Evolutionary conservation across 2,888 invertebrate genomes (phyloP).

Genomic region (Pilophorus perplexus): DNA sequence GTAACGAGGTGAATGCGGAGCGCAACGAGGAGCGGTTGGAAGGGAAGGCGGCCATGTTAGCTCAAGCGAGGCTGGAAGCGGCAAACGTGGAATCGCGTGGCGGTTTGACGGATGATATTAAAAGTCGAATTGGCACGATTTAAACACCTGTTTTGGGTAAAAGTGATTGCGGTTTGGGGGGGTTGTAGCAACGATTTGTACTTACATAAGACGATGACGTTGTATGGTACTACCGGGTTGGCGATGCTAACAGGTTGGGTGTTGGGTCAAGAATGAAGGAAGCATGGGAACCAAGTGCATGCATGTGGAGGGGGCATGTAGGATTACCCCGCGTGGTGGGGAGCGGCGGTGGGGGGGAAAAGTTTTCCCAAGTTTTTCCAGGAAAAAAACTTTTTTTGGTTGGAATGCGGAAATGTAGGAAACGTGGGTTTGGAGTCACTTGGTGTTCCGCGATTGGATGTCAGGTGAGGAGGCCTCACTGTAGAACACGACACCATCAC

Average conservation of each 20-base stretch:
- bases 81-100: too few species aligned
- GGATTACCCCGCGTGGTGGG: background rate
- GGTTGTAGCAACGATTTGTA: too few species aligned
- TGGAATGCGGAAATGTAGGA: too few species aligned
- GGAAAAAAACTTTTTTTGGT: background rate
- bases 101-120: too few species aligned
- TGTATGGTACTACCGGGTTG: background rate
- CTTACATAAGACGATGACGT: background rate
- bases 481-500: conserved; percentile 31
- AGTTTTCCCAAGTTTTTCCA: conserved; percentile 12
- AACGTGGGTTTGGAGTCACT: background rate
- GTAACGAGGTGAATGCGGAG: too few species aligned
- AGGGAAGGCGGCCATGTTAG: too few species aligned
- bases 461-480: conserved; percentile 1
- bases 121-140: too few species aligned
- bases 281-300: conserved; percentile 22
- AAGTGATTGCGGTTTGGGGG: too few species aligned
- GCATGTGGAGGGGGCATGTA: conserved; percentile 21
- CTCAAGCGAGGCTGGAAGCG: too few species aligned
- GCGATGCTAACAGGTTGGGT: conserved; percentile 11
- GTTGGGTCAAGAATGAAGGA: conserved; percentile 30
- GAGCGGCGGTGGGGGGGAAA: background rate
- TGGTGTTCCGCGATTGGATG: background rate
- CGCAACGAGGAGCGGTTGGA: too few species aligned
- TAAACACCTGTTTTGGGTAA: too few species aligned